Percentiles rank a stretch among this genome's conserved stretches.
Conservation (phyloP, 1,140 invertebrate genomes). For the Nasonia giraulti region DNA sequence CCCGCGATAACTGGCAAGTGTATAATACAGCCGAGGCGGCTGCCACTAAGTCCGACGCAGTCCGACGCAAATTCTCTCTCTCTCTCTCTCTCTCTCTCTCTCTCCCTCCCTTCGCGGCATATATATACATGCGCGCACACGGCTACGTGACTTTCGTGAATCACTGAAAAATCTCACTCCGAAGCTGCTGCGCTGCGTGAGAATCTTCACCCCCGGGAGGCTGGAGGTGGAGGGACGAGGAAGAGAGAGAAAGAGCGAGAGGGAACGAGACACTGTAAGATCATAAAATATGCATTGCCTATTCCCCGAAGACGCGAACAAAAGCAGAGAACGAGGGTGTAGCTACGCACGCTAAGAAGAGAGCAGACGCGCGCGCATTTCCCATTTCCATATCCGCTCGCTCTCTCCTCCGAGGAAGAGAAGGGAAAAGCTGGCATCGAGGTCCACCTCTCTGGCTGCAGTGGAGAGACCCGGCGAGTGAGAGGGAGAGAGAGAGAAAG, state of each 20-base stretch:
- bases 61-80: too few species aligned
- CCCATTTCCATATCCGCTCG: conserved; percentile 65
- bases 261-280: conserved; percentile 55
- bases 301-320: conserved; percentile 61
- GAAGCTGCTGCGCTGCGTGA: conserved; percentile 15
- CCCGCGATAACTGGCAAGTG: too few species aligned
- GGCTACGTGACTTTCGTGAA: conserved; percentile 56
- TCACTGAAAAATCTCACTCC: conserved; percentile 36
- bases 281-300: conserved; percentile 71
- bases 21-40: too few species aligned
- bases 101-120: too few species aligned
- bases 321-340: conserved; percentile 59
- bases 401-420: background rate
- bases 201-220: conserved; percentile 47
- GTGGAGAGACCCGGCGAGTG: conserved; percentile 4
- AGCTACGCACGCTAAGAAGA: conserved; percentile 53
- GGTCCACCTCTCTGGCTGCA: background rate
- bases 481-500: conserved; percentile 26
- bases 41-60: too few species aligned
- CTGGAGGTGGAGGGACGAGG: background rate
- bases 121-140: conserved; percentile 37
- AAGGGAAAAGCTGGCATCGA: background rate
- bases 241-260: conserved; percentile 24
- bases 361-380: conserved; percentile 51
- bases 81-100: too few species aligned